Base-by-base conservation (phyloP, 2,888 invertebrate species). In the Parnassius apollo region DNA sequence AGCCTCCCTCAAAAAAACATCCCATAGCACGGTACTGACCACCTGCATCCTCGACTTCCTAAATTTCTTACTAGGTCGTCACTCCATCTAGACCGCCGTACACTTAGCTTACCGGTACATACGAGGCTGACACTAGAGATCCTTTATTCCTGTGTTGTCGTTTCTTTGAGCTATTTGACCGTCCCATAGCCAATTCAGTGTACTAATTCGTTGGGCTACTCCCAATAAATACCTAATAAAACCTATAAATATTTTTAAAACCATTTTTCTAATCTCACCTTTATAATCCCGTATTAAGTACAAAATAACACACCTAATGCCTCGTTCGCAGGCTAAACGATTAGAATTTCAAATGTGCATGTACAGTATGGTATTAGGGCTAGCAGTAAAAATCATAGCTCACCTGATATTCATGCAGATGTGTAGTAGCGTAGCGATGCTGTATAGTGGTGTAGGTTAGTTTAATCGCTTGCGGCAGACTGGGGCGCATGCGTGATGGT, bases 401-500 rank as follows among this genome's bases (percentile, higher is more conserved):
- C 49, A 49, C 49, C 13, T 13, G 49, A 13, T 13, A 13, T 49
- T 65, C 71, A 72, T 73, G 71, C 65, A 70, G 73, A 72, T 72
- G 72, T 66, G 68, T 68, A 61, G 51, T 75, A 72, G 74, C 72
- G 75, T 72, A 72, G 73, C 68, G 68, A 71, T 70, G 76, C 73
- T 75, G 72, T 71, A 72, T 74, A 73, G 72, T 75, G 74, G 76
- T 71, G 71, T 74, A 73, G 71, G 77, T 70, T 71, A 72, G 69
- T 71, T 66, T 71, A 72, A 75, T 75, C 75, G 73, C 74, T 75
- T 74, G 76, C 75, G 76, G 73, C 71, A 71, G 65, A 65, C 58
- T 42, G 70, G 77, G 66, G 76, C 88, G 89, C 90, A 82, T 77
- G 88, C 89, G 88, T 75, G 80, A 71, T 76, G 84, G 72, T 81